phyloP scores from a whole-genome alignment of 2,113 vertebrate species.

The Etheostoma cragini region DNA sequence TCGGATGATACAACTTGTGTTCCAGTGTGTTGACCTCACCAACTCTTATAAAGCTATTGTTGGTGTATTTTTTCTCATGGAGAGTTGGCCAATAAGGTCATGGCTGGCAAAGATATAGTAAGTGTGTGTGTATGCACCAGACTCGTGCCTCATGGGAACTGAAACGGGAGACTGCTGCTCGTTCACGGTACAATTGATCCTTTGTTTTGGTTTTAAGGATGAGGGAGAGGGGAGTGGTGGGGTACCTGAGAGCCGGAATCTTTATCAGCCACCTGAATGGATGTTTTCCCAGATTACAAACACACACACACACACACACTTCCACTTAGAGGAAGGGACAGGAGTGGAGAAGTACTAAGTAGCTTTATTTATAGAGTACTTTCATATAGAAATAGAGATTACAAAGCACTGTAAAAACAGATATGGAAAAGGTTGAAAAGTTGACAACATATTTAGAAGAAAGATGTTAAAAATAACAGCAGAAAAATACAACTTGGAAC shows the following conservation, averaged over 20 bases:
- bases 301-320: slow-evolving; percentile 1
- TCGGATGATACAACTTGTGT: not conserved
- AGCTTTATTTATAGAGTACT: slow-evolving; percentile 54
- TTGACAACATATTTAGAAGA: not conserved
- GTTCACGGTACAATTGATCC: slow-evolving; percentile 69
- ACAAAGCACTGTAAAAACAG: slow-evolving; percentile 8
- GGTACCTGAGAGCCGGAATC: slow-evolving; percentile 56
- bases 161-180: slow-evolving; percentile 58
- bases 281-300: slow-evolving; percentile 50
- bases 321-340: not conserved
- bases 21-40: not conserved
- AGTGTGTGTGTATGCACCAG: slow-evolving; percentile 46
- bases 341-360: slow-evolving; percentile 1
- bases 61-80: not conserved
- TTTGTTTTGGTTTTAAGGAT: slow-evolving; percentile 70
- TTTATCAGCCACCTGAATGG: slow-evolving; percentile 53
- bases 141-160: slow-evolving; percentile 68
- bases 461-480: slow-evolving; percentile 37
- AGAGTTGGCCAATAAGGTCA: not conserved
- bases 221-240: slow-evolving; percentile 47
- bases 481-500: not conserved
- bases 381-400: slow-evolving; percentile 56
- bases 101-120: slow-evolving; percentile 17
- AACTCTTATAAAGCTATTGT: not conserved
- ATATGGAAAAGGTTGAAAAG: not conserved